A percentile compares a stretch with the other conserved stretches of the same genome.
phyloP scores from a whole-genome alignment of 2,113 vertebrate genomes.

The Vulpes lagopus region DNA sequence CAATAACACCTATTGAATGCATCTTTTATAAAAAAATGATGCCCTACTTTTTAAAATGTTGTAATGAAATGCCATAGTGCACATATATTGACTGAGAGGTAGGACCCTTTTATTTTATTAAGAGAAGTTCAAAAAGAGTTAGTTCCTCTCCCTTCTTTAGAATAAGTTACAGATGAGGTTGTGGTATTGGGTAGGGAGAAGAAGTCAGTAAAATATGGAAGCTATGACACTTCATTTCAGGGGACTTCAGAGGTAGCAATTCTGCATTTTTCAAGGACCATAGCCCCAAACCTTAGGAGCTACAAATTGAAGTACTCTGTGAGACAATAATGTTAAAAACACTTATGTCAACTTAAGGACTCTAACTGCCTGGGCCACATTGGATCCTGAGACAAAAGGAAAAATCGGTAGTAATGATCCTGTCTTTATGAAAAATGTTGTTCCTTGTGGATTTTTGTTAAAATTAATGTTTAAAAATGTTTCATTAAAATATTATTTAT shows the following conservation, averaged over 20 bases:
- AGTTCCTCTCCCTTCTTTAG: not conserved
- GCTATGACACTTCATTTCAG: not conserved
- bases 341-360: not conserved
- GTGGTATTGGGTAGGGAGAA: not conserved
- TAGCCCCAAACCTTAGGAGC: not conserved
- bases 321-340: not conserved
- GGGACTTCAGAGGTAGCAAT: not conserved
- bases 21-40: not conserved
- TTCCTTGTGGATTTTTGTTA: conserved; percentile 2
- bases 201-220: not conserved
- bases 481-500: not conserved
- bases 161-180: not conserved
- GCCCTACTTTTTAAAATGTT: not conserved
- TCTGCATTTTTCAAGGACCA: not conserved
- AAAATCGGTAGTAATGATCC: not conserved
- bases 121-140: conserved; percentile 41
- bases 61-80: not conserved
- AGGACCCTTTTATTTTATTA: not conserved
- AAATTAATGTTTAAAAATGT: not conserved
- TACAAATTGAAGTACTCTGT: not conserved
- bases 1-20: not conserved
- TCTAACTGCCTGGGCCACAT: not conserved
- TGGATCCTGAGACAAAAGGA: not conserved
- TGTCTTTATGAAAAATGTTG: not conserved
- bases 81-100: not conserved